Conservation (phyloP, 2,888 invertebrate species). For the Nemotelus pantherinus region DNA sequence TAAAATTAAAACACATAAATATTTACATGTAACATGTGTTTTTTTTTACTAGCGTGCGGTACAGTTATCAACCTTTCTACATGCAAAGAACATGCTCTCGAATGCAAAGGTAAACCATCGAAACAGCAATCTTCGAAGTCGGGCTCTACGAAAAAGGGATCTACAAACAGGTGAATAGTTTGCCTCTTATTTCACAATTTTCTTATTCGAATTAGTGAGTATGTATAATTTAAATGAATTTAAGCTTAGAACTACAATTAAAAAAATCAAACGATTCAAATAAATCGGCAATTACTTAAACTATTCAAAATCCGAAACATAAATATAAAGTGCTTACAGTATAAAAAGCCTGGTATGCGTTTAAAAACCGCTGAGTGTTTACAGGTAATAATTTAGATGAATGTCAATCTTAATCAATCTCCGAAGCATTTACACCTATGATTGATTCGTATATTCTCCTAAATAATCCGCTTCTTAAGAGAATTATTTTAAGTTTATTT, state of each 20-base stretch:
- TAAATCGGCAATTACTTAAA: not conserved
- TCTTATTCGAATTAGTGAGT: conserved; percentile 23
- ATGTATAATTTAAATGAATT: not conserved
- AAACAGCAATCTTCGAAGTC: conserved; percentile 54
- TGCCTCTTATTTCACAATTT: conserved; percentile 10
- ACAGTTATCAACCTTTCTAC: conserved; percentile 87
- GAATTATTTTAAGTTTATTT: conserved; percentile 13
- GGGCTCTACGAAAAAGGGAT: conserved; percentile 55
- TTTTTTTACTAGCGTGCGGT: conserved; percentile 75
- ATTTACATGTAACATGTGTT: too few relatives aligned
- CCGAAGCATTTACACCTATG: conserved; percentile 25
- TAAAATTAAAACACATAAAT: too few relatives aligned
- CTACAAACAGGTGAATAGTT: conserved; percentile 54
- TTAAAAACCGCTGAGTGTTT: too few relatives aligned
- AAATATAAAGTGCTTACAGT: conserved; percentile 11
- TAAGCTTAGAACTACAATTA: not conserved
- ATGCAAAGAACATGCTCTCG: conserved; percentile 87
- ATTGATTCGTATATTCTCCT: conserved; percentile 30
- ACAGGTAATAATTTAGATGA: conserved; percentile 16
- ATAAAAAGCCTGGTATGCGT: not conserved
- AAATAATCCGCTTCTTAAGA: conserved; percentile 37
- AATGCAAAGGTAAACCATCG: conserved; percentile 70
- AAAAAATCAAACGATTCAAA: not conserved
- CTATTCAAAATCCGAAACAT: not conserved
- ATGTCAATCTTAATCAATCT: conserved; percentile 32